A percentile compares a stretch with the other conserved stretches of the same genome.
These are phyloP conservation scores for Aplocera efformata DNA, from an alignment of 2,888 invertebrate genomes.

Conservation along the genomic window DNA sequence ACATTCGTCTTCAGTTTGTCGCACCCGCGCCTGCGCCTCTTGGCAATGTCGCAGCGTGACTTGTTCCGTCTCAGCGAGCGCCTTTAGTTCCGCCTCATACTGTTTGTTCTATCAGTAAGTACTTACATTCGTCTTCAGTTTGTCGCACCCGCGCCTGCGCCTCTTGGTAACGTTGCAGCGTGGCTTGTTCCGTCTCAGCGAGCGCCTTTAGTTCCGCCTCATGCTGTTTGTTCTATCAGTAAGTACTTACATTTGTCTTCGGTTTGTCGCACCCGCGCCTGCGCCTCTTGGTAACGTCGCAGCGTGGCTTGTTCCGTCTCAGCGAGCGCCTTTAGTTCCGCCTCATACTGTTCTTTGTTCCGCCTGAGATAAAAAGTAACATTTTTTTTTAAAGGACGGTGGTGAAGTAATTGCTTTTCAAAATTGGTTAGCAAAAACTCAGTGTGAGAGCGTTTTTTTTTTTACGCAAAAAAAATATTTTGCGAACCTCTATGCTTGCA, in stretches of 20 bases:
- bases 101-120: slow-evolving; percentile 66
- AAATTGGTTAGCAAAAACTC: too few relatives aligned
- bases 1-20: slow-evolving; percentile 83
- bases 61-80: slow-evolving; percentile 83
- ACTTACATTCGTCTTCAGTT: slow-evolving; percentile 80
- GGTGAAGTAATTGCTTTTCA: too few relatives aligned
- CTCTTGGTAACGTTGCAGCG: slow-evolving; percentile 84
- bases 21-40: slow-evolving; percentile 83
- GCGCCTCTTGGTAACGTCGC: slow-evolving; percentile 83
- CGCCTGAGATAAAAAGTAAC: too few relatives aligned
- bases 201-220: slow-evolving; percentile 85
- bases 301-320: slow-evolving; percentile 84
- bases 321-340: slow-evolving; percentile 84
- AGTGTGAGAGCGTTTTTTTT: too few relatives aligned
- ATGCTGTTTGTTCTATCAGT: slow-evolving; percentile 79
- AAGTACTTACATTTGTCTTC: slow-evolving; percentile 78
- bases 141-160: slow-evolving; percentile 83
- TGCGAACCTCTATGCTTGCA: too few relatives aligned
- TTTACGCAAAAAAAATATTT: too few relatives aligned
- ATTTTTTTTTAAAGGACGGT: too few relatives aligned
- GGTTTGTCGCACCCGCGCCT: slow-evolving; percentile 82
- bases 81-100: slow-evolving; percentile 85
- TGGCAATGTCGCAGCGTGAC: slow-evolving; percentile 84
- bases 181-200: slow-evolving; percentile 83
- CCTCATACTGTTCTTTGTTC: slow-evolving; percentile 87